Conservation (phyloP, 2,113 vertebrate species). For the Formicarius rufipectus region DNA sequence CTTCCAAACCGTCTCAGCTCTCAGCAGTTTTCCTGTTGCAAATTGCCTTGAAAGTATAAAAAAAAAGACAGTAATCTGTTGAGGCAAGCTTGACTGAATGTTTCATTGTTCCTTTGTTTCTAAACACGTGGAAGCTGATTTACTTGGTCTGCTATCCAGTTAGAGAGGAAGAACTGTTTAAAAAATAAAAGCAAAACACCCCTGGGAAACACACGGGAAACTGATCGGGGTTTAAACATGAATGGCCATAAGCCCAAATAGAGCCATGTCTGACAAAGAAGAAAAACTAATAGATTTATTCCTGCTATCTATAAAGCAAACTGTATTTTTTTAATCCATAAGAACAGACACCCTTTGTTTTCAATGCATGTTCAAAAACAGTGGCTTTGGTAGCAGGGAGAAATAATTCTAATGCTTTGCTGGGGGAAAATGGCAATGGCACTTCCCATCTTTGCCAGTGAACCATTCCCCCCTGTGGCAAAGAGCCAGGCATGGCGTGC, state of each 20-base stretch:
- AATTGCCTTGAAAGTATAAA: background rate
- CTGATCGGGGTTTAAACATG: background rate
- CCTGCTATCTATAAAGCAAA: background rate
- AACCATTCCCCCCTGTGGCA: background rate
- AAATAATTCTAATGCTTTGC: background rate
- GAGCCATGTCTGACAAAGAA: background rate
- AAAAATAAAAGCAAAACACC: background rate
- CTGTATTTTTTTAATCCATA: background rate
- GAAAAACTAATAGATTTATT: background rate
- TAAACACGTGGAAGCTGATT: background rate
- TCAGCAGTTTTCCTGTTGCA: background rate
- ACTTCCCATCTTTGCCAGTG: background rate
- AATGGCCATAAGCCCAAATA: background rate
- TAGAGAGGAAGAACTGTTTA: background rate
- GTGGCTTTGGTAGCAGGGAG: background rate
- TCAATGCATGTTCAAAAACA: background rate
- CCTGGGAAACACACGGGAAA: background rate
- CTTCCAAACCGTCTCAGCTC: background rate
- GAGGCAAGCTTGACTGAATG: conserved; percentile 28
- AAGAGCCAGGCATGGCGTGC: background rate
- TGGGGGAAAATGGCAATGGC: background rate
- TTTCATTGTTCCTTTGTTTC: conserved; percentile 34
- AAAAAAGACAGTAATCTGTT: background rate
- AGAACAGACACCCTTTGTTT: background rate
- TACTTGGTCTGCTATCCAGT: background rate